Conservation (phyloP, 1,140 invertebrate genomes). For the Zophobas morio region DNA sequence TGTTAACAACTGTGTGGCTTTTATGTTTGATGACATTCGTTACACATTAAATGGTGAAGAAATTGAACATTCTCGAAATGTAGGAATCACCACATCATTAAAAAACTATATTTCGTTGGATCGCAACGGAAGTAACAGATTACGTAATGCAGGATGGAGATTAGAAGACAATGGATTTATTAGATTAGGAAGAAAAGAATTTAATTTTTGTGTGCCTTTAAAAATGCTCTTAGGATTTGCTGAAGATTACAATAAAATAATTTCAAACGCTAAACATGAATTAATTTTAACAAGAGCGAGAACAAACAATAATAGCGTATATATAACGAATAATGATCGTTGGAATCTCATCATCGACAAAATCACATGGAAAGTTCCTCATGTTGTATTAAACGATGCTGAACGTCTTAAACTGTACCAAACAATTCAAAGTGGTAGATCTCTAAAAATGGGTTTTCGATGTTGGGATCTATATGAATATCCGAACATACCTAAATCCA, state of each 20-base stretch:
- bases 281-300: slow-evolving; percentile 66
- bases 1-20: slow-evolving; percentile 65
- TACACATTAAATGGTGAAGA: slow-evolving; percentile 68
- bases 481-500: slow-evolving; percentile 38
- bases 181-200: slow-evolving; percentile 55
- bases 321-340: slow-evolving; percentile 12
- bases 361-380: slow-evolving; percentile 51
- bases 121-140: slow-evolving; percentile 50
- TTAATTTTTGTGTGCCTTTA: slow-evolving; percentile 66
- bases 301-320: slow-evolving; percentile 57
- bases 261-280: slow-evolving; percentile 68
- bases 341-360: slow-evolving; percentile 34
- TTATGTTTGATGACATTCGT: slow-evolving; percentile 68
- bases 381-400: slow-evolving; percentile 42
- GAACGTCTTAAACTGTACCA: slow-evolving; percentile 49
- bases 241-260: slow-evolving; percentile 69
- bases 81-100: slow-evolving; percentile 65
- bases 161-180: slow-evolving; percentile 45
- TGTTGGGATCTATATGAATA: slow-evolving; percentile 48
- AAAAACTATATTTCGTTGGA: slow-evolving; percentile 64
- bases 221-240: slow-evolving; percentile 67
- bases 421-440: slow-evolving; percentile 44
- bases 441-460: slow-evolving; percentile 49
- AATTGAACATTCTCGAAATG: slow-evolving; percentile 67
- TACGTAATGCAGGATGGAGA: slow-evolving; percentile 62